Evolutionary conservation across 2,888 invertebrate species (phyloP), one percentile per base, ranked within the genome.

Genomic region (Druceiella hillmani): DNA sequence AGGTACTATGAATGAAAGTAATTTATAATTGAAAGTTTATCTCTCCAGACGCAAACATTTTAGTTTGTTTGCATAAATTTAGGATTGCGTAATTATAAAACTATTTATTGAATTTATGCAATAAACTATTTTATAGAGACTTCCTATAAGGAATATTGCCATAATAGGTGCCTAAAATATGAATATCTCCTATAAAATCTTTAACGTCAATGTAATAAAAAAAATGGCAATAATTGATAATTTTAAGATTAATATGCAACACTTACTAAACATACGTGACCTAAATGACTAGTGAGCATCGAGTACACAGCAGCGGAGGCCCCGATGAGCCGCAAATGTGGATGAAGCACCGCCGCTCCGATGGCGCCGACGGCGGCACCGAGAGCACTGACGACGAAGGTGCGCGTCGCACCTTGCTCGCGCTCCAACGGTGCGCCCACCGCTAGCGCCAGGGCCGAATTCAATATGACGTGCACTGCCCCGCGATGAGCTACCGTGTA

Each of bases 251-350:
- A 31, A 16, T 11, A 26, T 4, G 10, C 9, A 11, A 9, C 22
- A 29, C 31, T 49, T 61, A 81, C 81, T 68, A 89, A 68, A 55
- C 83, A 70, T 46, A 91, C 79, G 64, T 93, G 88, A 33, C 92
- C 81, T 38, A 92, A 68, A 60, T 93, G 89, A 44, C 92, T 88
- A 33, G 87, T 83, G 43, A 93, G 75, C 47, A 94, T 66, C 14
- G 90, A 87, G 61, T 92, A 94, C 37, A 92, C 89, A 4, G 92
- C 93, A 2, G 89, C 92, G 1, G 91, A 91, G 22, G 92, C 87
- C 12, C 94, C 94, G 31, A 90, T 83, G 50, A 94, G 77, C 52
- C 80, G 78, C 41, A 86, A 80, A 42, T 70, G 68, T 15, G 86
- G 85, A 59, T 87, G 83, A 54, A 87, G 71, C 38, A 82, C 78